Evolutionary conservation across 2,113 vertebrate genomes (phyloP).

Genomic region (Eublepharis macularius): DNA sequence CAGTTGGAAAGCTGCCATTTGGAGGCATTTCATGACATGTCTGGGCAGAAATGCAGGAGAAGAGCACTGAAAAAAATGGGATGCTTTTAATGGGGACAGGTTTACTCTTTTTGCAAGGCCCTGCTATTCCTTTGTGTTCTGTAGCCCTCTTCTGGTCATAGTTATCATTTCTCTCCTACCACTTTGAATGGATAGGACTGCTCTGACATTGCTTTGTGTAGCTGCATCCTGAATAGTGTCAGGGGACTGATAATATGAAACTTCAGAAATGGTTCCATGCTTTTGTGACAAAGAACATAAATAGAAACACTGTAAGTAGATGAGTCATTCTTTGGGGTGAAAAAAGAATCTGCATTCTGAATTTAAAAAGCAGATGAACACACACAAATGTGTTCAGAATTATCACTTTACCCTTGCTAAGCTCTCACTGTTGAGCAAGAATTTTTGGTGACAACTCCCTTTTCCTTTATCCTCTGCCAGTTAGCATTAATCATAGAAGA

Average conservation of each 20-base stretch:
- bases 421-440: background rate
- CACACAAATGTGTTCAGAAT: background rate
- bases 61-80: background rate
- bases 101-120: background rate
- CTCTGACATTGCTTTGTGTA: background rate
- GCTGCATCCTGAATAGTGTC: background rate
- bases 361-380: background rate
- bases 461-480: background rate
- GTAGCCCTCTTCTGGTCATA: constrained; percentile 28
- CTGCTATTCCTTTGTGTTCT: background rate
- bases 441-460: background rate
- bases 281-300: background rate
- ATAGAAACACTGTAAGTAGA: background rate
- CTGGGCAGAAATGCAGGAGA: no score
- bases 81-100: background rate
- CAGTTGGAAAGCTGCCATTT: no score
- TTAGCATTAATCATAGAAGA: background rate
- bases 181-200: background rate
- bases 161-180: background rate
- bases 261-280: background rate
- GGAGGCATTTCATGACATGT: no score
- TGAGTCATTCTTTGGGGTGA: background rate
- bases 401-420: background rate
- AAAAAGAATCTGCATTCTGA: background rate
- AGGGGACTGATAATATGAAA: background rate